Percentiles rank a stretch among this genome's conserved stretches.
Conservation (phyloP, 2,888 invertebrate species). For the Camponotus fellah region DNA sequence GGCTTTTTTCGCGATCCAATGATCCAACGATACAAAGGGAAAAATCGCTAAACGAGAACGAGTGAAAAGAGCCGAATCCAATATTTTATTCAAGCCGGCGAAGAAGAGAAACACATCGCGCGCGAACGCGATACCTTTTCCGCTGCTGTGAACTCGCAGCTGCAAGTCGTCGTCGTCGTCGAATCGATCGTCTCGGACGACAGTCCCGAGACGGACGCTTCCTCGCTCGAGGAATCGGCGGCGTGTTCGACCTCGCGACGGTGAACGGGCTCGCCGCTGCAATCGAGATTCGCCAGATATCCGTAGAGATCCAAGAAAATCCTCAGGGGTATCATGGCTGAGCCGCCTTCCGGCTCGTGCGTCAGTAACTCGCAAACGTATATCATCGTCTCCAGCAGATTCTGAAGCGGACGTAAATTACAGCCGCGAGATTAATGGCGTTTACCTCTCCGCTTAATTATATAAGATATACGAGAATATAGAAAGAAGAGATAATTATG, state of each 20-base stretch:
- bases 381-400: conserved; percentile 92
- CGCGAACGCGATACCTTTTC: conserved; percentile 60
- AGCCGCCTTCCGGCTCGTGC: conserved; percentile 94
- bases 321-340: conserved; percentile 90
- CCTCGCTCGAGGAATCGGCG: conserved; percentile 36
- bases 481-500: not conserved
- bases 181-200: conserved; percentile 49
- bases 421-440: conserved; percentile 11
- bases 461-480: not conserved
- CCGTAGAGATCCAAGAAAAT: conserved; percentile 88
- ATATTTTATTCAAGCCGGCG: conserved; percentile 44
- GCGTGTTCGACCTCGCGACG: conserved; percentile 21
- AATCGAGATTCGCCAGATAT: conserved; percentile 81
- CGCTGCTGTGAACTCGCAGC: conserved; percentile 28
- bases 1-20: not conserved
- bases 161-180: not conserved
- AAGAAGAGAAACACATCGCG: conserved; percentile 14
- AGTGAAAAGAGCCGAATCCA: not conserved
- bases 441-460: not conserved
- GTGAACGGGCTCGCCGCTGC: conserved; percentile 68
- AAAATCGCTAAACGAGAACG: not conserved
- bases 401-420: conserved; percentile 86
- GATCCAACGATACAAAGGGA: not conserved
- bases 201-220: conserved; percentile 28
- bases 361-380: conserved; percentile 93